Evolutionary conservation across 2,888 invertebrate species (phyloP), one percentile per base, ranked within the genome.

Genomic region (Argyresthia albistria): DNA sequence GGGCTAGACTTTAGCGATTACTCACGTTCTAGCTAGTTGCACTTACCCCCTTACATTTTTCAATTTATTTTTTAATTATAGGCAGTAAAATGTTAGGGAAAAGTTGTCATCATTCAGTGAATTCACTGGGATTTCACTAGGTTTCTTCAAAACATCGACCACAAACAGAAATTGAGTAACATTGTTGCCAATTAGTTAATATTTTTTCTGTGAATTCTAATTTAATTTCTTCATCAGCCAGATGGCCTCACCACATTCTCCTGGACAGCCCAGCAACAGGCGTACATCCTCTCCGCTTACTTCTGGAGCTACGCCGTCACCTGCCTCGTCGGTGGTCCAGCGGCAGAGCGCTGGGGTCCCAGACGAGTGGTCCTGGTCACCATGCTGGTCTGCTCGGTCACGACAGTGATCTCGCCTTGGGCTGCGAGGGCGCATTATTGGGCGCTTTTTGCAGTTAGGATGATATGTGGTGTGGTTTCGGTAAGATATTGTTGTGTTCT

Each of bases 321-420:
- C 12, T 88, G 87, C 1, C 65, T 90, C 53, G 86, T 88, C 0
- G 90, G 77, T 1, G 45, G 45, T 45, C 14, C 15, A 9, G 45
- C 14, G 7, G n/a, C 45, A 15, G 45, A 45, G 15, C n/a, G 14
- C 1, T 45, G 12, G 9, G 45, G 45, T 12, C 45, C 45, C 9
- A 12, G 45, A 7, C 6, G 45, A 1, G 15, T 15, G 3, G 15
- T 45, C 8, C 15, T 45, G 4, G 15, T 45, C 45, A 45, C 45
- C 8, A 45, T 12, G 12, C 9, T 15, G 15, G 1, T 12, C 7
- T 3, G 15, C 15, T n/a, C 15, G 9, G 1, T 45, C 12, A 4
- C 14, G 9, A 45, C 45, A 7, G 4, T 45, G 12, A 8, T 9
- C 4, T 14, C 14, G 12, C 45, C 45, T 15, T 9, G 12, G 12